Base-by-base conservation (phyloP, 2,797 vertebrate genomes). In the Chrosomus eos region DNA sequence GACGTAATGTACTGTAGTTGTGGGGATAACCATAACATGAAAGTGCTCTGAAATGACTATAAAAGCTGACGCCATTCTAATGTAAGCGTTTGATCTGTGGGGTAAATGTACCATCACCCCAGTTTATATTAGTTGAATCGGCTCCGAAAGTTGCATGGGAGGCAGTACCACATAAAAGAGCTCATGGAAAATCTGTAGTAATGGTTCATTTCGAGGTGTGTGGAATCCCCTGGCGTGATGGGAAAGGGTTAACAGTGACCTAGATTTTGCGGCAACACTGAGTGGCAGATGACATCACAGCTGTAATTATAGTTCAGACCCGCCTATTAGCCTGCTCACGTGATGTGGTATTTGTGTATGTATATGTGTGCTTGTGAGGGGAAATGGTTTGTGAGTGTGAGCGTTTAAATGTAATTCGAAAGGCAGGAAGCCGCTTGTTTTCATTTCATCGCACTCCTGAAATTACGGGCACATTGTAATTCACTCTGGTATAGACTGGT, bases 181-280 rank as follows among this genome's bases (percentile, higher is more conserved):
- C 90, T 89, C 72, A 88, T 88, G 91, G 92, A 92, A 91, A 82
- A 53, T 89, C 43, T 85, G 82, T 77, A 87, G 81, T 87, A 82
- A 87, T 91, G 88, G 88, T 92, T 87, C 58, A 76, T 71, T 76
- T 81, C 86, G 88, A 64, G 70, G 87, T 71, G 83, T 70, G 66
- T 88, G 93, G 91, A 93, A 93, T 94, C 91, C 92, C 93, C 90
- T 7, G 80, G 68, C 80, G 72, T 19, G 72, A 80, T 80, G 23
- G 76, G 89, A 82, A 94, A 89, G 93, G 92, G 93, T 95, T 95
- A 95, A 94, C 53, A 1, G 84, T 94, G 94, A 95, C 94, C 94
- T 92, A 94, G 93, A 94, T 96, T 95, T 93, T 91, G 90, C 93
- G 91, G 94, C 91, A 94, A 95, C 93, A 91, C 86, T 93, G 91